Conservation (phyloP, 1,140 invertebrate species). For the Dolichoris vasculosae region DNA sequence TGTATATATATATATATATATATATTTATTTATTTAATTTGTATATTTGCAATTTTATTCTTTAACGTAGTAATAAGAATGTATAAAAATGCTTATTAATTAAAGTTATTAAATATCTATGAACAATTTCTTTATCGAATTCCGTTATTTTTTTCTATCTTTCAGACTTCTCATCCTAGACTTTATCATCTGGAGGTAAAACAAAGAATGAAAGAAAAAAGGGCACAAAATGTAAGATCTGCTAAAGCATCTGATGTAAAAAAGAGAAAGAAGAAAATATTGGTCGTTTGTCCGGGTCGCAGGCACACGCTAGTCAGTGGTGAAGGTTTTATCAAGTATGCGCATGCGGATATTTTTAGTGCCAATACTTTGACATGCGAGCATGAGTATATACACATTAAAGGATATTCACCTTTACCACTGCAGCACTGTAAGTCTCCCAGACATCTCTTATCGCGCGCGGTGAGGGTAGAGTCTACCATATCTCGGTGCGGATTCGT, state of each 20-base stretch:
- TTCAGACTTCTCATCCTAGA: no score
- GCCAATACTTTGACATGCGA: constrained; percentile 28
- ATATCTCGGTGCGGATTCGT: no score
- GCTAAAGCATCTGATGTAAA: not conserved
- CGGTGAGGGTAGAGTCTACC: not conserved
- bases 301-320: not conserved
- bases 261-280: not conserved
- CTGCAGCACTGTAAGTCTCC: not conserved
- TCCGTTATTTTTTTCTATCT: no score
- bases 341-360: constrained; percentile 26
- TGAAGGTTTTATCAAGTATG: constrained; percentile 35
- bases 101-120: not conserved
- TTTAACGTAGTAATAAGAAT: no score
- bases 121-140: no score
- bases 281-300: not conserved
- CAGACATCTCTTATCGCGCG: constrained; percentile 22
- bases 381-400: constrained; percentile 20
- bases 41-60: no score
- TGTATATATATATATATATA: no score
- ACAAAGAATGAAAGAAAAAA: not conserved
- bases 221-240: no score
- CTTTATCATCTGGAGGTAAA: not conserved
- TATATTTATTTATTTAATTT: no score
- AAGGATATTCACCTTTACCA: constrained; percentile 37
- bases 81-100: not conserved